Evolutionary conservation across 2,113 vertebrate species (phyloP), one percentile per base, ranked within the genome.

Genomic region (Diphyllodes magnificus): DNA sequence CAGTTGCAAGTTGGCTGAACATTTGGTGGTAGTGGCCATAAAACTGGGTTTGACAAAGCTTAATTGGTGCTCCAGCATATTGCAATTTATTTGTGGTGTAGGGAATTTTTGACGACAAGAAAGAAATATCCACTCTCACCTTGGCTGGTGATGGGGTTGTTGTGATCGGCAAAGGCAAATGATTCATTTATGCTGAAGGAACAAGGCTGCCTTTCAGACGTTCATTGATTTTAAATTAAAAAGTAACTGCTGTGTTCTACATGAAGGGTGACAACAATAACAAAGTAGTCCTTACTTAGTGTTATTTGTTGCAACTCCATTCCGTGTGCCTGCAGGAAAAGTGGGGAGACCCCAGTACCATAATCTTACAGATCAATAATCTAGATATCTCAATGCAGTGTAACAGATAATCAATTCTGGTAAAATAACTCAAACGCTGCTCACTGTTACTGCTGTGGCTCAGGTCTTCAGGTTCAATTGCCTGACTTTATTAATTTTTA

Each of bases 201-300:
- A 96, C 87, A 94, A 76, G 89, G 78, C 95, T 96, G 96, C 95
- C 97, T 97, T 96, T 97, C 96, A 98, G 96, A 96, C 45, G 4
- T 61, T 93, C 96, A 97, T 96, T 97, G 98, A 98, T 98, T 98
- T 98, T 98, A 98, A 98, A 98, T 98, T 98, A 97, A 98, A 98
- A 97, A 97, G 87, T 97, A 98, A 98, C 97, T 94, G 96, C 95
- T 96, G 13, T 96, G 96, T 97, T 98, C 98, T 97, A 97, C 97
- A 97, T 97, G 94, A 97, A 97, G 97, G 96, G 96, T 97, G 97
- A 97, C 96, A 97, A 97, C 97, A 97, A 95, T 98, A 98, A 97
- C 96, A 94, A 95, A 97, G 95, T 96, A 95, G 92, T 96, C 95
- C 96, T 97, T 97, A 95, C 96, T 97, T 97, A 96, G 96, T 97